Base-by-base conservation (phyloP, 2,797 vertebrate species). In the Ibycter americanus region DNA sequence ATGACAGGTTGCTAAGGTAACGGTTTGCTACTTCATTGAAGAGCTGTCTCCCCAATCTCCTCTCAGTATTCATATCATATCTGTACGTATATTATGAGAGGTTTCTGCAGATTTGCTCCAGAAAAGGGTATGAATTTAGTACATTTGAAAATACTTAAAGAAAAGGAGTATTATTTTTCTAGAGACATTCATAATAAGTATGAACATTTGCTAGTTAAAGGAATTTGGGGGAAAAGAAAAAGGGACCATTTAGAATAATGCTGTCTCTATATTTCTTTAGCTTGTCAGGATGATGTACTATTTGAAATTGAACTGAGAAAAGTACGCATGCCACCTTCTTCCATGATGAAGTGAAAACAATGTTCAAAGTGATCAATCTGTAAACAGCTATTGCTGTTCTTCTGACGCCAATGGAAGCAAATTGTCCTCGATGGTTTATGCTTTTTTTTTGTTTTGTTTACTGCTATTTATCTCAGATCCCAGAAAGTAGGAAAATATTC, bases 1-100 rank as follows among this genome's bases (percentile, higher is more conserved):
- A 54, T 65, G 62, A 44, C 26, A 93, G 40, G 86, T 92, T 92
- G 88, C 67, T 92, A 80, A 80, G 91, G 90, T 73, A 95, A 92
- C 90, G 70, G 25, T 76, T 79, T 70, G 36, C 51, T 73, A 4
- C 61, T 94, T 89, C 26, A 38, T 15, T 80, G 78, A 76, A 78
- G 31, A 82, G 6, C 44, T 84, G 15, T 73, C 19, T 94, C 34
- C 52, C 6, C 49, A 22, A 0, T 49, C 68, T 74, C 38, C 32
- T 73, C 51, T 94, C 77, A 56, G 31, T 34, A 85, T 87, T 85
- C 20, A 6, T 76, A 26, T 27, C 44, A 9, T 51, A 46, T 84
- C 59, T 82, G 7, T 80, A 58, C 47, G 49, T 59, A 20, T 70
- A 61, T 51, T 74, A n/a, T 10, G 11, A 84, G 91, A 82, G 36